Conservation (phyloP, 2,113 vertebrate species). For the Eulemur rufifrons region DNA sequence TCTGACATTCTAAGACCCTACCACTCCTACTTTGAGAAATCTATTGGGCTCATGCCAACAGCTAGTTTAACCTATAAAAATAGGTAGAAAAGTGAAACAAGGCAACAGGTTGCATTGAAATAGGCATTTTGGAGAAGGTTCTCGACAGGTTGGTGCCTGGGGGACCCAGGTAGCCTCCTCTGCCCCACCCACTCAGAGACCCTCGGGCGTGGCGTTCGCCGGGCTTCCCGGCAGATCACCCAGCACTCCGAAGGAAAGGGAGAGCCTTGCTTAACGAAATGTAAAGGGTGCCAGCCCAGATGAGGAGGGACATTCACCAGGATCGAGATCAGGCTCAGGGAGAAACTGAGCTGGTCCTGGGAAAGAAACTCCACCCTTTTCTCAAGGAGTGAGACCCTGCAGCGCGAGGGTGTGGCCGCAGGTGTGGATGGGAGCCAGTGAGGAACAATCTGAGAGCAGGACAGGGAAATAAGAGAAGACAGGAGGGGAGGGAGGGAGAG, state of each 20-base stretch:
- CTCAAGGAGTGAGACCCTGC: background rate
- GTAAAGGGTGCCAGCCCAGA: background rate
- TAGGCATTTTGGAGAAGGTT: background rate
- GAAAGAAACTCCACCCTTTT: slow-evolving; percentile 27
- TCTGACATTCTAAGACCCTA: background rate
- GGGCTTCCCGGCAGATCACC: background rate
- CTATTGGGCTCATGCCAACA: background rate
- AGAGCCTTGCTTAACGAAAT: background rate
- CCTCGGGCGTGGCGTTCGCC: accelerated
- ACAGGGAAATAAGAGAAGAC: background rate
- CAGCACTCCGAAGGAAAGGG: background rate
- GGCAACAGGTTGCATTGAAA: background rate
- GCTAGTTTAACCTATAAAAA: background rate
- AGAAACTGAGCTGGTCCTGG: slow-evolving; percentile 28
- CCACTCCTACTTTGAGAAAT: background rate
- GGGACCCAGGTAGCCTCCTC: background rate
- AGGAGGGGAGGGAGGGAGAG: background rate
- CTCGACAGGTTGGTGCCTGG: background rate
- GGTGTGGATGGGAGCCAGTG: background rate
- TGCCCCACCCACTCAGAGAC: background rate
- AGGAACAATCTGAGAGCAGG: background rate
- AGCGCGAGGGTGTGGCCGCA: background rate
- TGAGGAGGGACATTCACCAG: background rate
- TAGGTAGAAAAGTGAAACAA: background rate
- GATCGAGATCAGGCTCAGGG: background rate